phyloP scores from a whole-genome alignment of 2,797 vertebrate genomes.

The Astyanax mexicanus region DNA sequence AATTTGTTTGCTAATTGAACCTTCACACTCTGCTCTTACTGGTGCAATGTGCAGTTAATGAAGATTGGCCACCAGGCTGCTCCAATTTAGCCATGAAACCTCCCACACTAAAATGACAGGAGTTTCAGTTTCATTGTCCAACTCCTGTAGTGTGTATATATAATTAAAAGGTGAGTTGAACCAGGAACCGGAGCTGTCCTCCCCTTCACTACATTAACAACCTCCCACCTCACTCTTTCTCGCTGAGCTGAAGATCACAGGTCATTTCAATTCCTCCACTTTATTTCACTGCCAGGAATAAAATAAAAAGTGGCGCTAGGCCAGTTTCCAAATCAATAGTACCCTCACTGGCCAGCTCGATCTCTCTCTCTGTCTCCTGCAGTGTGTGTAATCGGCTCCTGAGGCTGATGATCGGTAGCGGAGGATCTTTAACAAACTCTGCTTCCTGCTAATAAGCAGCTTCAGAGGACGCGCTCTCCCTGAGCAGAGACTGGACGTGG shows the following conservation, averaged over 20 bases:
- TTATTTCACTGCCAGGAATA: slow-evolving; percentile 58
- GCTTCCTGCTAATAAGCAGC: slow-evolving; percentile 63
- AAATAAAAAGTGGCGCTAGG: slow-evolving; percentile 59
- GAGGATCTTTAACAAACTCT: slow-evolving; percentile 48
- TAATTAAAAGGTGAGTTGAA: no score
- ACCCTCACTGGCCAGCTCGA: slow-evolving; percentile 44
- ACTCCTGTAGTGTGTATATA: no score
- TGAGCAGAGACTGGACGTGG: slow-evolving; percentile 5
- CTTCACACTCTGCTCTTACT: no score
- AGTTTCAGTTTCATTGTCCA: no score
- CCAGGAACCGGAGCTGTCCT: no score
- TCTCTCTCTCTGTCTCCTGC: slow-evolving; percentile 1
- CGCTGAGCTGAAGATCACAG: background rate
- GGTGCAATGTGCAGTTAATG: no score
- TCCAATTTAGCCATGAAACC: no score
- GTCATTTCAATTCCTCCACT: slow-evolving; percentile 45
- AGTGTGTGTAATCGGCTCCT: slow-evolving; percentile 18
- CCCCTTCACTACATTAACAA: background rate
- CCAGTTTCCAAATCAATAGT: slow-evolving; percentile 61
- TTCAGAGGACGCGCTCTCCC: slow-evolving; percentile 59
- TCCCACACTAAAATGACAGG: no score
- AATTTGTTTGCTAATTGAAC: no score
- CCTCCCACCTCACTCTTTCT: background rate
- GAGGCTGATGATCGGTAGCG: slow-evolving; percentile 18
- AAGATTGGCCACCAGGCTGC: no score